Evolutionary conservation across 2,113 vertebrate species (phyloP).

Genomic region (Trogon melanurus): DNA sequence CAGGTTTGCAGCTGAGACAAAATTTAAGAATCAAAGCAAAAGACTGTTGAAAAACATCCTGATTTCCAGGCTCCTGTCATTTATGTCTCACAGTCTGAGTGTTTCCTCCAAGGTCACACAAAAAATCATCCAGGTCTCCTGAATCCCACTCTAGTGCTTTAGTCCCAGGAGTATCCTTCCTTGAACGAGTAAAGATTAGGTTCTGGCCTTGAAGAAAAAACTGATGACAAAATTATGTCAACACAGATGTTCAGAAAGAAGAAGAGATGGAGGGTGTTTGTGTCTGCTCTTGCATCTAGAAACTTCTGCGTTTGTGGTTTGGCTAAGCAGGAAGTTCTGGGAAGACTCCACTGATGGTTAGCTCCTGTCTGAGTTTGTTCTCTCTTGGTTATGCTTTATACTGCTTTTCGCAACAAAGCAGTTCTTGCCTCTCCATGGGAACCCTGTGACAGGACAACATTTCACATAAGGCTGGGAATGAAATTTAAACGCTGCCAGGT

Average conservation of each 20-base stretch:
- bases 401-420: not conserved
- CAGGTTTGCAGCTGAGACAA: not conserved
- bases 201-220: not conserved
- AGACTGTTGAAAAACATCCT: not conserved
- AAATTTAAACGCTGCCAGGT: not conserved
- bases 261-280: not conserved
- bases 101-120: not conserved
- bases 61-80: not conserved
- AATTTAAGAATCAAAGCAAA: not conserved
- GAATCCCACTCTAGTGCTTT: not conserved
- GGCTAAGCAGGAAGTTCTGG: not conserved
- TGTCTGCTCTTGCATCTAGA: not conserved
- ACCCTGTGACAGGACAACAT: not conserved
- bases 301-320: not conserved
- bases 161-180: not conserved
- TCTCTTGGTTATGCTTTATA: not conserved
- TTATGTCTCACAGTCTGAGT: not conserved
- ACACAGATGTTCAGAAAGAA: not conserved
- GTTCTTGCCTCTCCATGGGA: not conserved
- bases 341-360: not conserved
- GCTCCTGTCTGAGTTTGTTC: not conserved
- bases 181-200: not conserved
- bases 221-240: not conserved
- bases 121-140: not conserved
- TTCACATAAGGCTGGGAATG: not conserved